A percentile compares a stretch with the other conserved stretches of the same genome.
These are phyloP conservation scores for Melieria crassipennis DNA, from an alignment of 2,888 invertebrate genomes.

Conservation along the genomic window DNA sequence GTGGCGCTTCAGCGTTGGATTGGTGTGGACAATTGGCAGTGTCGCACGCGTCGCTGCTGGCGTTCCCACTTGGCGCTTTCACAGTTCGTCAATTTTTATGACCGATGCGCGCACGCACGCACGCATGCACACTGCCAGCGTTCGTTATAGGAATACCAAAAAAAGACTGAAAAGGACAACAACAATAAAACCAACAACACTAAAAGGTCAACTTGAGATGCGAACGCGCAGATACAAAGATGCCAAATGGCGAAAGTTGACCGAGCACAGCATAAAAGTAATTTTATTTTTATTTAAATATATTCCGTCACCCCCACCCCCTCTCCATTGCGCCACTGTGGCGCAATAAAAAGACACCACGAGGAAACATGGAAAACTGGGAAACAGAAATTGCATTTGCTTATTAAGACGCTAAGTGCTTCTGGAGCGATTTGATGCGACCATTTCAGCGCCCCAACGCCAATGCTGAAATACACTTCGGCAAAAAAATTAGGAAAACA, in stretches of 20 bases:
- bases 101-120: conserved; percentile 11
- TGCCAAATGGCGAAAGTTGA: no score
- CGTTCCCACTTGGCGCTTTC: conserved; percentile 45
- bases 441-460: not conserved
- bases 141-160: no score
- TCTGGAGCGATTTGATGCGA: conserved; percentile 15
- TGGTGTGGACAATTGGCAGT: not conserved
- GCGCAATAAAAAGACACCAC: no score
- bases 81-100: conserved; percentile 62
- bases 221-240: not conserved
- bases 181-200: not conserved
- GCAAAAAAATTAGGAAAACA: no score
- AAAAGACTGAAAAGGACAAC: not conserved
- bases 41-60: not conserved
- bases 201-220: not conserved
- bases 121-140: not conserved
- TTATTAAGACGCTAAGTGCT: conserved; percentile 40
- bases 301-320: no score
- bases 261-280: not conserved
- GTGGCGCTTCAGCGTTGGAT: no score
- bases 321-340: no score
- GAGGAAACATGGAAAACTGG: no score
- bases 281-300: conserved; percentile 39
- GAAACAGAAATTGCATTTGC: conserved; percentile 42
- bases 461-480: no score